Conservation (phyloP, 2,888 invertebrate species). For the Ligdia adustata region DNA sequence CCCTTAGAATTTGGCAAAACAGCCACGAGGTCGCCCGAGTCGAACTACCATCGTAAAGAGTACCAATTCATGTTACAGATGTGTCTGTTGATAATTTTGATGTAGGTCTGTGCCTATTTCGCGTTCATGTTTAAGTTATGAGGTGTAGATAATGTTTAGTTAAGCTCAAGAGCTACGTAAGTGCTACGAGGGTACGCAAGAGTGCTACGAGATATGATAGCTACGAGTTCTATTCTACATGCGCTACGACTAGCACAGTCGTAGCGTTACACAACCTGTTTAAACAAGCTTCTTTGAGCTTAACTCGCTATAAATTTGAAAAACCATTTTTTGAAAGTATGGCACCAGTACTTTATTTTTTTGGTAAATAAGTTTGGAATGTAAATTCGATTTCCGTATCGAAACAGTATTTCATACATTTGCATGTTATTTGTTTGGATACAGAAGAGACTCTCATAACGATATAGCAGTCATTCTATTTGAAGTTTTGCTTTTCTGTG, state of each 20-base stretch:
- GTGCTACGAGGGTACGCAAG: constrained; percentile 14
- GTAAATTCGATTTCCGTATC: constrained; percentile 21
- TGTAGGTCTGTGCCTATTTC: constrained; percentile 13
- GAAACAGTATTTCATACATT: constrained; percentile 21
- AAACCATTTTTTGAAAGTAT: too few species aligned
- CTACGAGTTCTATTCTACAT: constrained; percentile 17
- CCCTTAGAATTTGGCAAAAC: constrained; percentile 33
- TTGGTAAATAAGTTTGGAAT: constrained; percentile 5
- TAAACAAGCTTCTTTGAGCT: constrained; percentile 2
- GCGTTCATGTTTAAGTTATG: constrained; percentile 12
- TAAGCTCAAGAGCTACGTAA: constrained; percentile 14
- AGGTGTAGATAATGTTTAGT: constrained; percentile 22
- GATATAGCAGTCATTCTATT: constrained; percentile 17
- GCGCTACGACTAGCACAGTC: background rate
- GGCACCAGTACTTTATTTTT: constrained; percentile 3
- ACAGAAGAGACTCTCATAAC: constrained; percentile 13
- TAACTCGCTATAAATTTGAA: background rate
- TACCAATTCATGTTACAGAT: constrained; percentile 22
- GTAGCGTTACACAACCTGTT: background rate
- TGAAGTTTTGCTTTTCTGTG: constrained; percentile 13
- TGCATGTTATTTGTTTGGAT: constrained; percentile 23
- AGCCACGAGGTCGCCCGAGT: constrained; percentile 30
- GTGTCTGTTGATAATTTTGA: constrained; percentile 23
- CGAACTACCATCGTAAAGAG: constrained; percentile 22
- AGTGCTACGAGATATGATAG: constrained; percentile 18